Conservation (phyloP, 2,797 vertebrate species). For the Pangasius larnaudii region DNA sequence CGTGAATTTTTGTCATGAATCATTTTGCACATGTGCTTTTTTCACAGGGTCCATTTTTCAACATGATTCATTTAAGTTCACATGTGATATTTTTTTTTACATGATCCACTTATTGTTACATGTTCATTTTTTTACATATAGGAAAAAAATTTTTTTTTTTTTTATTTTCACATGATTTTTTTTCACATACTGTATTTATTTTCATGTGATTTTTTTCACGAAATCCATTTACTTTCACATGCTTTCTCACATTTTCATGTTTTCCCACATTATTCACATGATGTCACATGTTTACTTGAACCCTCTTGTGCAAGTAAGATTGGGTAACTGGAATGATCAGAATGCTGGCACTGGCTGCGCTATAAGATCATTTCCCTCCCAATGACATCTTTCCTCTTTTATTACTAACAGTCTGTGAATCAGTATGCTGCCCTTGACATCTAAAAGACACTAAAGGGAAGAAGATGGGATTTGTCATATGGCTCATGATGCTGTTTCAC, state of each 20-base stretch:
- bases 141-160: background rate
- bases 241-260: background rate
- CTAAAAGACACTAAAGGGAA: background rate
- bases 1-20: background rate
- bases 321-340: background rate
- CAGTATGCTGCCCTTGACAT: background rate
- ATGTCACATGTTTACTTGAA: background rate
- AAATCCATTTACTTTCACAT: background rate
- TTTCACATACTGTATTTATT: background rate
- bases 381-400: background rate
- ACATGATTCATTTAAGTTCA: background rate
- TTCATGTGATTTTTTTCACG: background rate
- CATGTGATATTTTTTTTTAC: background rate
- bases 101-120: background rate
- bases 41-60: too few species aligned
- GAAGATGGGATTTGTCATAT: background rate
- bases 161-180: background rate
- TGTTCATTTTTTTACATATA: background rate
- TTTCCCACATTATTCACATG: background rate
- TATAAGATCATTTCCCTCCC: background rate
- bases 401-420: background rate
- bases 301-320: background rate
- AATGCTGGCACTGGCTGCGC: background rate
- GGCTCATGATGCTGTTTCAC: conserved; percentile 5
- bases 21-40: too few species aligned